Evolutionary conservation across 2,113 vertebrate genomes (phyloP), one percentile per base, ranked within the genome.

Genomic region (Zapornia atra): DNA sequence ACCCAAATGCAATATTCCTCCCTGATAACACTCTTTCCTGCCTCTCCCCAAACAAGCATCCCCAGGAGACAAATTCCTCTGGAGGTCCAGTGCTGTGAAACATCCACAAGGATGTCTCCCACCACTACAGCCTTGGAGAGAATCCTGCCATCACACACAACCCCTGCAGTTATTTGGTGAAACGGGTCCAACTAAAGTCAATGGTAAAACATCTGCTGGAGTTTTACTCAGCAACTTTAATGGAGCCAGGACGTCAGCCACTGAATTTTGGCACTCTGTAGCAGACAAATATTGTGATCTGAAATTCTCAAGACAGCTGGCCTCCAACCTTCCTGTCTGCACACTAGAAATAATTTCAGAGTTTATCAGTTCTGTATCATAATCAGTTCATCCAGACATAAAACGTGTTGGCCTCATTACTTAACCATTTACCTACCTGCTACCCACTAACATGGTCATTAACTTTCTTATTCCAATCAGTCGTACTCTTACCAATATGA

Each of bases 151-250:
- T 92, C 92, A 94, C 90, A 92, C 80, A 93, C 71, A 97, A 81
- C 40, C 71, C 72, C 82, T 96, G 90, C 38, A 93, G 92, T 95
- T 93, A 92, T 90, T 95, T 91, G 86, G 90, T 96, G 95, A 96
- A 96, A 96, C 13, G 1, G 65, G 90, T 95, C 95, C 95, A 96
- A 94, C 72, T 96, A 88, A 96, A 96, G 80, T 93, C 92, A 97
- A 91, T 89, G 95, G 90, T 91, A 86, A 96, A 97, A 97, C 96
- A 95, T 96, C 96, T 97, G 96, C 73, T 96, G 93, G 94, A 96
- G 95, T 91, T 96, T 91, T 96, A 96, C 92, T 92, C 92, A 96
- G 94, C 31, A 86, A 86, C 94, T 95, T 96, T 90, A 95, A 96
- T 91, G 86, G 88, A 95, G 92, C 80, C 94, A 96, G 96, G 88